phyloP scores from a whole-genome alignment of 1,140 invertebrate species.

The Brachionus plicatilis region DNA sequence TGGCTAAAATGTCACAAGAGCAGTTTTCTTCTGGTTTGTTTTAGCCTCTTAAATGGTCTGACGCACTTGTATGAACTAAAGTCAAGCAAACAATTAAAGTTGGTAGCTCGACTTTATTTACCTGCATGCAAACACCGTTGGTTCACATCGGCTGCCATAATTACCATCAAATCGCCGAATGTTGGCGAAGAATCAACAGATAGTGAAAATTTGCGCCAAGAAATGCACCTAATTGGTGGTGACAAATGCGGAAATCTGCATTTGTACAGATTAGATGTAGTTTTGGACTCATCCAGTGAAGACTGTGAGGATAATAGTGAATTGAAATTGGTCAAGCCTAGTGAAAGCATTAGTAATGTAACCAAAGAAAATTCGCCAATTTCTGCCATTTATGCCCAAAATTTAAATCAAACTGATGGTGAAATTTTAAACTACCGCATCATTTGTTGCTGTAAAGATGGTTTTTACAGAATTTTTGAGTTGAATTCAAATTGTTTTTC shows the following conservation, averaged over 20 bases:
- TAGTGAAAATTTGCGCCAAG: neutral
- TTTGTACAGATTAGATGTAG: neutral
- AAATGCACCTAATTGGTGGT: neutral
- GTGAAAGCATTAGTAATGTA: neutral
- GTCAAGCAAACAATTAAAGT: neutral
- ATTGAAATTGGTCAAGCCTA: neutral
- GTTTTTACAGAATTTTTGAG: slow-evolving; percentile 32
- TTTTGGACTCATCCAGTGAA: neutral
- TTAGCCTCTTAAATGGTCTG: slow-evolving; percentile 11
- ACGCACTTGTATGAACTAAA: slow-evolving; percentile 22
- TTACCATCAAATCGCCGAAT: neutral
- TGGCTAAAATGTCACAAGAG: slow-evolving; percentile 21
- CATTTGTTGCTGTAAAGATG: slow-evolving; percentile 20
- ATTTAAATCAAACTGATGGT: neutral
- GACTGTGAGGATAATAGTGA: neutral
- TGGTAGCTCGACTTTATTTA: neutral
- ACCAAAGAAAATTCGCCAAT: slow-evolving; percentile 26
- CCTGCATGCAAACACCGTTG: slow-evolving; percentile 26
- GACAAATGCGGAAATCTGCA: slow-evolving; percentile 39
- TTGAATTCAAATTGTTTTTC: neutral
- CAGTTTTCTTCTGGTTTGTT: slow-evolving; percentile 16
- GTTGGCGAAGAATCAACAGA: neutral
- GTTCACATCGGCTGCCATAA: neutral
- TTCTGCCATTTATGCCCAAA: slow-evolving; percentile 3
- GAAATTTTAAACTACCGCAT: neutral